Percentiles rank a stretch among this genome's conserved stretches.
Evolutionary conservation across 1,140 invertebrate genomes (phyloP).

Genomic region (Coptotermes formosanus): DNA sequence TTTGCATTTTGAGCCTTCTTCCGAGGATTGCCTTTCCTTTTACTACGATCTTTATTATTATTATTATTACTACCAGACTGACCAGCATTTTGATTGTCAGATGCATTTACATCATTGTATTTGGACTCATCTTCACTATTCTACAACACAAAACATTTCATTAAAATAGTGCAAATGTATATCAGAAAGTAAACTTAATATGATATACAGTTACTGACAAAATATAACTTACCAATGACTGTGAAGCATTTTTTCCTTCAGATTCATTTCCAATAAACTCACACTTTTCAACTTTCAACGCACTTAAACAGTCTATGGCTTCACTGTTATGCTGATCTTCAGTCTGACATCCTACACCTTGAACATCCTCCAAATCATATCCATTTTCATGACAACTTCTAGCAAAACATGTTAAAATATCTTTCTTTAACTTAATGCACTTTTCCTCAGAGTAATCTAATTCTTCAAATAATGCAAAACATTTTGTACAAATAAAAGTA

Average conservation of each 20-base stretch:
- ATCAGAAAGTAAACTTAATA: not conserved
- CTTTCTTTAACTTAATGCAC: slow-evolving; percentile 41
- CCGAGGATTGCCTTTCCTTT: slow-evolving; percentile 18
- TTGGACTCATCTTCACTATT: slow-evolving; percentile 6
- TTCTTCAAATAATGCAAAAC: slow-evolving; percentile 44
- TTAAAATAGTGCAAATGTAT: not conserved
- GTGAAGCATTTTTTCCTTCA: not conserved
- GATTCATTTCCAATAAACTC: slow-evolving; percentile 4
- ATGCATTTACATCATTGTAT: not conserved
- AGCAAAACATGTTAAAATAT: slow-evolving; percentile 43
- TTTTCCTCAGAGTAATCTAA: slow-evolving; percentile 46
- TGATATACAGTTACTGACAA: not conserved
- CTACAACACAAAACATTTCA: not conserved
- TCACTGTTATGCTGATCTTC: slow-evolving; percentile 19
- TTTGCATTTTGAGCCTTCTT: not conserved
- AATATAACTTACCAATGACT: not conserved
- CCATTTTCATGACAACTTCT: slow-evolving; percentile 35
- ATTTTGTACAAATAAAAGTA: slow-evolving; percentile 42
- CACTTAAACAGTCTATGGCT: not conserved
- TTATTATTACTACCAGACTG: not conserved
- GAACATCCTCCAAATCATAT: slow-evolving; percentile 21
- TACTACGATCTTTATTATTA: not conserved
- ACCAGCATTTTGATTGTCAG: not conserved
- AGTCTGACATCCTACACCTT: slow-evolving; percentile 31
- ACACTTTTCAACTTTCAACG: not conserved